These are phyloP conservation scores for Hyposmocoma kahamanoa DNA, from an alignment of 1,140 invertebrate species.

Conservation along the genomic window DNA sequence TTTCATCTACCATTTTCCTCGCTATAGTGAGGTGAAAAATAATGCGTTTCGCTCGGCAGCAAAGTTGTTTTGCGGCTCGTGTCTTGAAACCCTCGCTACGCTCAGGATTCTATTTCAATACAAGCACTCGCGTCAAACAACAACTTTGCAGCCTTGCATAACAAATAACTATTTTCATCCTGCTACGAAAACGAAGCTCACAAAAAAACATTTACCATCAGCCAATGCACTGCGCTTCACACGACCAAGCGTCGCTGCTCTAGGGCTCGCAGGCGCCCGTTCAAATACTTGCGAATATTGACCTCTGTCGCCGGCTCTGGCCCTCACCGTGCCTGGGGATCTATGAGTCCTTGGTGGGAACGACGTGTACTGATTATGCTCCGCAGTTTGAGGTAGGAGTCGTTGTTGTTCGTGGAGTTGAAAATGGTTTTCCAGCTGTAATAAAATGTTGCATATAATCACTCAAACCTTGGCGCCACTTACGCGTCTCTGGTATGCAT, in stretches of 20 bases:
- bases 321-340: slow-evolving; percentile 47
- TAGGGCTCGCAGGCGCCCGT: slow-evolving; percentile 50
- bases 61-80: no score
- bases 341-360: slow-evolving; percentile 51
- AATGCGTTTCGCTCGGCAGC: no score
- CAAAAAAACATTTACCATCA: slow-evolving; percentile 38
- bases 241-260: slow-evolving; percentile 56
- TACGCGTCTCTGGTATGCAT: no score
- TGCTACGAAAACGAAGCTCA: no score
- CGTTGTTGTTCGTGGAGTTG: slow-evolving; percentile 68
- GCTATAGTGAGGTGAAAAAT: no score
- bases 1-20: no score
- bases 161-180: no score
- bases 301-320: slow-evolving; percentile 51
- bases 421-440: slow-evolving; percentile 63
- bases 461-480: no score
- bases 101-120: no score
- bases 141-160: no score
- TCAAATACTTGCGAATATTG: slow-evolving; percentile 70
- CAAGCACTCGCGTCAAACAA: no score
- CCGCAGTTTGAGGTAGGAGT: slow-evolving; percentile 52
- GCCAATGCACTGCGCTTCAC: slow-evolving; percentile 48
- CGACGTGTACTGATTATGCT: slow-evolving; percentile 63
- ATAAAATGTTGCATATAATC: slow-evolving; percentile 9
- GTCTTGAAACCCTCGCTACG: no score